Conservation (phyloP, 2,797 vertebrate genomes). For the Hoplostethus mediterraneus region DNA sequence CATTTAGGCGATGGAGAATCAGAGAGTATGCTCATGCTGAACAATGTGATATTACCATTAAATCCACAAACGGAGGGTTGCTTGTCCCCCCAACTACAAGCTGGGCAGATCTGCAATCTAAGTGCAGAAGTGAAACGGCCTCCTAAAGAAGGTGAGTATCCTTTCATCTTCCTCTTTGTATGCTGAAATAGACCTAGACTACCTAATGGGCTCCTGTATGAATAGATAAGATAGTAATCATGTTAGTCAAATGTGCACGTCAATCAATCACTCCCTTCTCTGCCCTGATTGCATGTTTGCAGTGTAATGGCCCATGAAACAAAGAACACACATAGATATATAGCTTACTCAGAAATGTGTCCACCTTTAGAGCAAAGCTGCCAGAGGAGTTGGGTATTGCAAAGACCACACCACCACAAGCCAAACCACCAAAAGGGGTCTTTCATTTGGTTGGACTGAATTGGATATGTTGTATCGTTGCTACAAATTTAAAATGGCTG, state of each 20-base stretch:
- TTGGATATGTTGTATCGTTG: constrained; percentile 64
- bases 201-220: constrained; percentile 58
- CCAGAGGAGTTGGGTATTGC: constrained; percentile 77
- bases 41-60: constrained; percentile 97
- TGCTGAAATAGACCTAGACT: constrained; percentile 59
- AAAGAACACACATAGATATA: constrained; percentile 82
- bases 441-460: constrained; percentile 68
- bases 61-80: constrained; percentile 99
- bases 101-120: constrained; percentile 97
- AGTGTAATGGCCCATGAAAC: constrained; percentile 83
- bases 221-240: constrained; percentile 65
- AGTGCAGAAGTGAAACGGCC: constrained; percentile 96
- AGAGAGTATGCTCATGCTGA: constrained; percentile 95
- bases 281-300: constrained; percentile 80
- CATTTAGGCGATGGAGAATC: constrained; percentile 97
- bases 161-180: constrained; percentile 33
- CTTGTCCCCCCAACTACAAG: constrained; percentile 96
- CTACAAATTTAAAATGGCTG: constrained; percentile 76
- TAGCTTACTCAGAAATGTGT: constrained; percentile 67
- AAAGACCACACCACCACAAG: constrained; percentile 72
- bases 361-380: constrained; percentile 69
- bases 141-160: constrained; percentile 97
- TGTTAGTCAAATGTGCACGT: constrained; percentile 80
- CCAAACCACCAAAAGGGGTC: constrained; percentile 58
- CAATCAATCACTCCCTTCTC: constrained; percentile 73